These are phyloP conservation scores for Epinephelus lanceolatus DNA, from an alignment of 2,113 vertebrate genomes.

Conservation along the genomic window DNA sequence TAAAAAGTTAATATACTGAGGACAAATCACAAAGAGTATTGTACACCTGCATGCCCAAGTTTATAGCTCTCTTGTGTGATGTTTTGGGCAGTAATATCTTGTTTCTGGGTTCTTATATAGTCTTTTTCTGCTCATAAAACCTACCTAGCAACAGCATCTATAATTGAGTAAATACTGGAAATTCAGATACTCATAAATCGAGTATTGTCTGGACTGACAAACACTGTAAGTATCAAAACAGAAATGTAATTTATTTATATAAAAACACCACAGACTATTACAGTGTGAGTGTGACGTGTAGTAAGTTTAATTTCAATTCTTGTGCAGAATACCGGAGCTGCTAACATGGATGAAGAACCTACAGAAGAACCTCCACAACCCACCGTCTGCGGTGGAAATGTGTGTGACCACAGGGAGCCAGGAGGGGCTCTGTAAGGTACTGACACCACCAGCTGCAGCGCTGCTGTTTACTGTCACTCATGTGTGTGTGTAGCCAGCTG, in stretches of 20 bases:
- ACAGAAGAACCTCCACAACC: constrained; percentile 90
- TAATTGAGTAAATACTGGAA: background rate
- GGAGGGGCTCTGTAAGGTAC: constrained; percentile 94
- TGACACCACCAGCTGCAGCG: constrained; percentile 27
- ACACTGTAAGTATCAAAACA: background rate
- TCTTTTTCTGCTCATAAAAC: background rate
- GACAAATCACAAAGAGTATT: background rate
- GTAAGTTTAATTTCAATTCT: background rate
- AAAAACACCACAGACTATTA: background rate
- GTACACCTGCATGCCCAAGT: background rate
- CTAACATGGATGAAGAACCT: constrained; percentile 92
- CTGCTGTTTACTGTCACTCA: background rate
- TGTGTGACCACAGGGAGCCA: constrained; percentile 95
- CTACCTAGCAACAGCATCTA: background rate
- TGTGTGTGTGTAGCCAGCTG: background rate
- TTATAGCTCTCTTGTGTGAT: background rate
- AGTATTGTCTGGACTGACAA: background rate
- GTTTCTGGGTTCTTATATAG: background rate
- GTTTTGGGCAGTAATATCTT: background rate
- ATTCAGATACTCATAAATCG: background rate
- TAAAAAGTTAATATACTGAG: background rate
- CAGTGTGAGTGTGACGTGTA: background rate
- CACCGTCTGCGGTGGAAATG: constrained; percentile 92
- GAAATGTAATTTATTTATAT: background rate
- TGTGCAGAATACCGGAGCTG: constrained; percentile 91